Evolutionary conservation across 2,113 vertebrate genomes (phyloP).

Genomic region (Cichladusa arquata): DNA sequence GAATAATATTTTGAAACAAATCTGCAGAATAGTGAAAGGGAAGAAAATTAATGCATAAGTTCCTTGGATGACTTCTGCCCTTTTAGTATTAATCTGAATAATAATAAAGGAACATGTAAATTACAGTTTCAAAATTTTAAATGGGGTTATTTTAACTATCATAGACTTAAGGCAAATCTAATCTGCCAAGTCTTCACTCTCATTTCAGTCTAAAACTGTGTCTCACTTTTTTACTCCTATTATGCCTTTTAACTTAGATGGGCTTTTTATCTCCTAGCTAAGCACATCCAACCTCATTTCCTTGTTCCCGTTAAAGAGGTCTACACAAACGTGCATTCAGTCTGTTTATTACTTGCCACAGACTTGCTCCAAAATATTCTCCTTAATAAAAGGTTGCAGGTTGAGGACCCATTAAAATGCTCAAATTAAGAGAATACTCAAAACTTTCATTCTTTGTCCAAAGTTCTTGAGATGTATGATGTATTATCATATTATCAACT

Average conservation of each 20-base stretch:
- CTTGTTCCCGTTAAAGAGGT: background rate
- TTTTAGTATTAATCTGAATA: slow-evolving; percentile 72
- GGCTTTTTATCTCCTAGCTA: slow-evolving; percentile 49
- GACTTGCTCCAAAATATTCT: slow-evolving; percentile 7
- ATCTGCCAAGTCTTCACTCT: slow-evolving; percentile 1
- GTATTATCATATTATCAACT: background rate
- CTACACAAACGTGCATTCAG: background rate
- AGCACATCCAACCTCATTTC: slow-evolving; percentile 17
- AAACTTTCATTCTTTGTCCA: background rate
- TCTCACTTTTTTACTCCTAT: slow-evolving; percentile 4
- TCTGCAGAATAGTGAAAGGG: slow-evolving; percentile 24
- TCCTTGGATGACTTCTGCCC: slow-evolving; percentile 44
- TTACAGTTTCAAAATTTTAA: slow-evolving; percentile 64
- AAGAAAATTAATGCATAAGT: slow-evolving; percentile 44
- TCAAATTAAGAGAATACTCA: background rate
- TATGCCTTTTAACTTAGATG: slow-evolving; percentile 6
- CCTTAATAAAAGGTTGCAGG: background rate
- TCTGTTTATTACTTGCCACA: background rate
- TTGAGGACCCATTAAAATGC: background rate
- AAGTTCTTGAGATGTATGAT: background rate
- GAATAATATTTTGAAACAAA: slow-evolving; percentile 61
- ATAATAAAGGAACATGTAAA: slow-evolving; percentile 71
- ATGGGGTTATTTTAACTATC: slow-evolving; percentile 48
- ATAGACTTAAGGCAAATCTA: slow-evolving; percentile 35
- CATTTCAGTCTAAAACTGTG: slow-evolving; percentile 25